Evolutionary conservation across 2,888 invertebrate genomes (phyloP).

Genomic region (Oxycera nigricornis): DNA sequence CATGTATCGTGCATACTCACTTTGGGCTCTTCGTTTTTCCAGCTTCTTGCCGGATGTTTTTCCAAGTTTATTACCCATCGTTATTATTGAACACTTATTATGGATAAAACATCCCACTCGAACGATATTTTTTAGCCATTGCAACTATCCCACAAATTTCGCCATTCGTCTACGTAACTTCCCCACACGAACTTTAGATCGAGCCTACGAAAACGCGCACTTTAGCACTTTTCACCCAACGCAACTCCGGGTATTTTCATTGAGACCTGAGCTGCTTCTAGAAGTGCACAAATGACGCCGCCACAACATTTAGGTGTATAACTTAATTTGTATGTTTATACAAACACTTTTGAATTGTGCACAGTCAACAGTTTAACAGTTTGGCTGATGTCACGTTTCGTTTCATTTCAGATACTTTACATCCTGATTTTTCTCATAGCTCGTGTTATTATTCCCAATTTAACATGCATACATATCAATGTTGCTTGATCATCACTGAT

Average conservation of each 20-base stretch:
- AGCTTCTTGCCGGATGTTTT: slow-evolving; percentile 48
- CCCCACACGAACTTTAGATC: neutral
- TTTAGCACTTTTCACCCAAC: neutral
- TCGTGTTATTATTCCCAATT: too few relatives aligned
- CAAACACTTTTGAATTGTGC: neutral
- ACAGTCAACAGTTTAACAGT: neutral
- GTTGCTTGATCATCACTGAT: too few relatives aligned
- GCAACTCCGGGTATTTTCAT: slow-evolving; percentile 15
- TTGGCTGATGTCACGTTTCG: neutral
- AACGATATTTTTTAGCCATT: neutral
- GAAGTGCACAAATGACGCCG: slow-evolving; percentile 25
- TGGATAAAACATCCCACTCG: neutral
- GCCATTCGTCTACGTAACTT: neutral
- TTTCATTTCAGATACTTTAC: too few relatives aligned
- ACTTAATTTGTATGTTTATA: neutral
- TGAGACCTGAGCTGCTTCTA: neutral
- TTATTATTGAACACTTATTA: neutral
- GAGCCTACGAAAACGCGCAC: neutral
- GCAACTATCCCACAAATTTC: slow-evolving; percentile 2
- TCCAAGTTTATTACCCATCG: slow-evolving; percentile 46
- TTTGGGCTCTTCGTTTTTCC: slow-evolving; percentile 47
- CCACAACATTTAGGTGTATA: neutral
- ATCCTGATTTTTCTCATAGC: too few relatives aligned
- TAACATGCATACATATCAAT: too few relatives aligned
- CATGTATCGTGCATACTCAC: slow-evolving; percentile 41